Conservation (phyloP, 2,888 invertebrate species). For the Parnassius apollo region DNA sequence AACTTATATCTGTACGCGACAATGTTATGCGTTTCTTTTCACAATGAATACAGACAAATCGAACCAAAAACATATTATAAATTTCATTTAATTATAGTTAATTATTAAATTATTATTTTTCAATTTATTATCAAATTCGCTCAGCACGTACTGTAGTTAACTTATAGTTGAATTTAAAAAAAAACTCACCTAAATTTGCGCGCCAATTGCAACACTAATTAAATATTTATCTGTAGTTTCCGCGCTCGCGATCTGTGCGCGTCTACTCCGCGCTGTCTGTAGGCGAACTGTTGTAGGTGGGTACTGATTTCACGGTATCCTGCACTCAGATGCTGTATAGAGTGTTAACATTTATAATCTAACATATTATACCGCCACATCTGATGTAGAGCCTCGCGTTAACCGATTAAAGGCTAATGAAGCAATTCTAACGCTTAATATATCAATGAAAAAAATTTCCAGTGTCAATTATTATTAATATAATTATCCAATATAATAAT, state of each 20-base stretch:
- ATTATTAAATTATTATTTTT: not conserved
- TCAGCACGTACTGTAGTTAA: not conserved
- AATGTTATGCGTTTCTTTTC: too few relatives aligned
- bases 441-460: too few relatives aligned
- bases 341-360: not conserved
- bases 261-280: slow-evolving; percentile 5
- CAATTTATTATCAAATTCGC: not conserved
- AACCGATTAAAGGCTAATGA: not conserved
- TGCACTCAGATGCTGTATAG: slow-evolving; percentile 1
- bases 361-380: not conserved
- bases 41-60: too few relatives aligned
- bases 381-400: slow-evolving; percentile 1
- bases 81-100: too few relatives aligned
- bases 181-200: slow-evolving; percentile 4
- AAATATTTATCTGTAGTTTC: not conserved
- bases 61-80: too few relatives aligned
- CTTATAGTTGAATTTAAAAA: not conserved
- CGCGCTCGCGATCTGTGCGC: slow-evolving; percentile 3
- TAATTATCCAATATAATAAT: too few relatives aligned
- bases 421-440: not conserved
- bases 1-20: too few relatives aligned
- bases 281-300: slow-evolving; percentile 11
- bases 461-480: too few relatives aligned
- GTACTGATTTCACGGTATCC: slow-evolving; percentile 13
- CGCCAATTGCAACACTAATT: not conserved